phyloP scores from a whole-genome alignment of 1,140 invertebrate species.

The Hermetia illucens region DNA sequence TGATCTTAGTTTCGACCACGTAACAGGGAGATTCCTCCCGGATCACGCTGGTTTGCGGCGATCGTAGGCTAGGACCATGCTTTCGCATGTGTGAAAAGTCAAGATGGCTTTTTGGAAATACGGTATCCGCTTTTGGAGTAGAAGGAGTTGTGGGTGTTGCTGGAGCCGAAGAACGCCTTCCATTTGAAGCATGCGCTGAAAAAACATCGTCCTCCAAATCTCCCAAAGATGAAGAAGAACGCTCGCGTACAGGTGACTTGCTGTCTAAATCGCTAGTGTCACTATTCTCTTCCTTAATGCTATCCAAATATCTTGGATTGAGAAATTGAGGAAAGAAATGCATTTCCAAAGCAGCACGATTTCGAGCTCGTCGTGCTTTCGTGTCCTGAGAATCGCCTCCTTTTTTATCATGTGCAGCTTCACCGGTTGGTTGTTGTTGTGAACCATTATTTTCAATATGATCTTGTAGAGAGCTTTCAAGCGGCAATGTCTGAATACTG shows the following conservation, averaged over 20 bases:
- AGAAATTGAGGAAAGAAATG: conserved; percentile 39
- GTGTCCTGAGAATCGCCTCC: too few species aligned
- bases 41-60: conserved; percentile 4
- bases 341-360: conserved; percentile 34
- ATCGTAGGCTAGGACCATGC: background rate
- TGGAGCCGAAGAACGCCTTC: conserved; percentile 4
- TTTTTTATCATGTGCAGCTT: background rate
- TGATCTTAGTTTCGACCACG: conserved; percentile 19
- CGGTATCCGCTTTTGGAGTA: conserved; percentile 14
- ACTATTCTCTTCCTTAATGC: conserved; percentile 45
- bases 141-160: too few species aligned
- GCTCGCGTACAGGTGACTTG: too few species aligned
- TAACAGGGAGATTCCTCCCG: conserved; percentile 20
- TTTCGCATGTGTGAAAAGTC: conserved; percentile 17
- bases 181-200: background rate
- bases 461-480: conserved; percentile 35
- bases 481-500: conserved; percentile 4
- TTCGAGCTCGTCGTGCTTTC: conserved; percentile 25
- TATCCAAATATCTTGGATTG: conserved; percentile 40
- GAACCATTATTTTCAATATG: too few species aligned
- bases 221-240: too few species aligned
- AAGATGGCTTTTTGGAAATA: conserved; percentile 20
- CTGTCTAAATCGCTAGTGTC: conserved; percentile 31
- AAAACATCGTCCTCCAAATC: background rate
- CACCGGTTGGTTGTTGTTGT: background rate